A percentile compares a stretch with the other conserved stretches of the same genome.
phyloP scores from a whole-genome alignment of 2,888 invertebrate species.

The Latrodectus elegans region DNA sequence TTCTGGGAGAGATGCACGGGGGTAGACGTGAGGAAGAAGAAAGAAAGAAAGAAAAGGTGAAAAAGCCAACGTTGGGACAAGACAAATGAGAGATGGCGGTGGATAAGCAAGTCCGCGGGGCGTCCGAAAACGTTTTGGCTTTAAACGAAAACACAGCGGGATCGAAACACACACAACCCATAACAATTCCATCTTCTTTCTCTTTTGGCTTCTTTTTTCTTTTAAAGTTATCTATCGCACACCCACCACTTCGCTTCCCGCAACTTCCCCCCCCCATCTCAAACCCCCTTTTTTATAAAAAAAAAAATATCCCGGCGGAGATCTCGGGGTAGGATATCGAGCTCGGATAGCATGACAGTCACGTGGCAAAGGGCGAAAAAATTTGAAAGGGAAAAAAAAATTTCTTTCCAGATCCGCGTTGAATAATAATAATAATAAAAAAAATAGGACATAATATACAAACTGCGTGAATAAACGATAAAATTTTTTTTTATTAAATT shows the following conservation, averaged over 20 bases:
- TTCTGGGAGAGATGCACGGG: background rate
- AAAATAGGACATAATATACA: background rate
- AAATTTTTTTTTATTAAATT: too few relatives aligned
- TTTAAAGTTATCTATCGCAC: background rate
- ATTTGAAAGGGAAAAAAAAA: background rate
- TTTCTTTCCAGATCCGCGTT: constrained; percentile 10
- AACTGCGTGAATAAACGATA: constrained; percentile 11
- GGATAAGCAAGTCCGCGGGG: constrained; percentile 63
- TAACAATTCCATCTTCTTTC: constrained; percentile 9
- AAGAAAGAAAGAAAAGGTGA: constrained; percentile 1
- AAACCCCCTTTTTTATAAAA: too few relatives aligned
- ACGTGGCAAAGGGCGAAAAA: constrained; percentile 34
- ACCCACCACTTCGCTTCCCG: too few relatives aligned
- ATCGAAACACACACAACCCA: constrained; percentile 17
- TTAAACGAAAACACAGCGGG: constrained; percentile 67
- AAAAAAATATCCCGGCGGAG: background rate
- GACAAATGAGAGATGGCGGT: constrained; percentile 62
- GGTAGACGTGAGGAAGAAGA: background rate
- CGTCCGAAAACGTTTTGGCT: constrained; percentile 53
- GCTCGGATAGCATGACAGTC: constrained; percentile 55
- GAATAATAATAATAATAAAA: constrained; percentile 24
- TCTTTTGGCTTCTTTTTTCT: background rate
- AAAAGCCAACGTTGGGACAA: constrained; percentile 26
- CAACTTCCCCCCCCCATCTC: too few relatives aligned
- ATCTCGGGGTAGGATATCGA: constrained; percentile 46